These are phyloP conservation scores for Medauroidea extradentata DNA, from an alignment of 1,140 invertebrate species.

Conservation along the genomic window DNA sequence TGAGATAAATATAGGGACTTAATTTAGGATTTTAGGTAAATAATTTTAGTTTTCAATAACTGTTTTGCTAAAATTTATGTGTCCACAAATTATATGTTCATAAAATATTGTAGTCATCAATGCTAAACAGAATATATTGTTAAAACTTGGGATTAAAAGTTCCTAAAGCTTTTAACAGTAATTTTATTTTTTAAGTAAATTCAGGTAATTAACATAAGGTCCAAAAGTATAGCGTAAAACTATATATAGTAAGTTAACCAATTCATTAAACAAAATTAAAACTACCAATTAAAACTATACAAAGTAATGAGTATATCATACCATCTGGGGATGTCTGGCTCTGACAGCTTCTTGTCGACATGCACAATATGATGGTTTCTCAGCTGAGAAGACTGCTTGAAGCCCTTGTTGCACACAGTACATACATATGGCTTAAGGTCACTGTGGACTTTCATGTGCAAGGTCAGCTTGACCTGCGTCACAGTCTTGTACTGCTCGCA, in stretches of 20 bases:
- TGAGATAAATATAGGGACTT: too few species aligned
- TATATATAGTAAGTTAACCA: slow-evolving; percentile 13
- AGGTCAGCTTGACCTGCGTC: slow-evolving; percentile 48
- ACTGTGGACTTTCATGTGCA: slow-evolving; percentile 59
- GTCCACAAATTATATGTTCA: too few species aligned
- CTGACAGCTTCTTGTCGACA: slow-evolving; percentile 43
- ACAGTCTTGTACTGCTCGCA: slow-evolving; percentile 55
- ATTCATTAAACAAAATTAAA: neutral
- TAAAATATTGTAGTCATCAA: too few species aligned
- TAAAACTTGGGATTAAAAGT: too few species aligned
- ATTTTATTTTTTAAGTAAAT: too few species aligned
- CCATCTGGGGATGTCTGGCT: slow-evolving; percentile 9
- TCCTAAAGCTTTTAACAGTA: too few species aligned
- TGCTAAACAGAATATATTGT: too few species aligned
- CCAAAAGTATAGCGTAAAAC: neutral
- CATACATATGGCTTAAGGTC: slow-evolving; percentile 55
- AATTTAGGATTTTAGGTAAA: too few species aligned
- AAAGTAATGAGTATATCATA: neutral
- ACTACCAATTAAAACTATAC: neutral
- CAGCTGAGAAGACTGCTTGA: slow-evolving; percentile 60
- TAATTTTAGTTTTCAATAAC: too few species aligned
- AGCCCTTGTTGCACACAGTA: slow-evolving; percentile 54
- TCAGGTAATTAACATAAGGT: neutral
- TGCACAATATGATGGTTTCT: slow-evolving; percentile 57
- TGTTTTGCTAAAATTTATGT: too few species aligned